Percentiles rank a stretch among this genome's conserved stretches.
Evolutionary conservation across 2,797 vertebrate genomes (phyloP).

Genomic region (Rhincodon typus): DNA sequence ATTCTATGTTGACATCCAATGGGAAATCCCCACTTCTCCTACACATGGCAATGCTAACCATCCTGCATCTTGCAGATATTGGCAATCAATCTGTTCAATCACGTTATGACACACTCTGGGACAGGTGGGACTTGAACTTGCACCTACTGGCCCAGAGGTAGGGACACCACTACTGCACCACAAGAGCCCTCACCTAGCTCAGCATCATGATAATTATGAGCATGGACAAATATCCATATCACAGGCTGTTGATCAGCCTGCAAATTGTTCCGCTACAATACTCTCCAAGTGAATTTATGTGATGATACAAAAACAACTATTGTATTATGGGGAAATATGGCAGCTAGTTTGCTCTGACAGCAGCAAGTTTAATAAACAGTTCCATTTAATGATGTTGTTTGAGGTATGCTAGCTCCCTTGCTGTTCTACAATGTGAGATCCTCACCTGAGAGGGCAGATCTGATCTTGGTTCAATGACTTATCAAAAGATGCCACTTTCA

Average conservation of each 20-base stretch:
- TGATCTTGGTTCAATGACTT: background rate
- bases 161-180: no score
- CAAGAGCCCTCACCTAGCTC: no score
- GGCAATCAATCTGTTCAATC: no score
- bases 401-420: background rate
- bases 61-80: background rate
- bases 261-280: background rate
- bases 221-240: background rate
- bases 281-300: background rate
- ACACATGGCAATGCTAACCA: background rate
- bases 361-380: background rate
- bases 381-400: background rate
- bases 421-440: background rate
- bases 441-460: background rate
- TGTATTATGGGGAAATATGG: background rate
- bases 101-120: no score
- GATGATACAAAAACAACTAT: background rate
- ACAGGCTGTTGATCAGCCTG: slow-evolving; percentile 9
- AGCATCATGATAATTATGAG: background rate
- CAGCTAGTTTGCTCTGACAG: background rate
- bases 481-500: background rate
- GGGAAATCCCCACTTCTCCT: background rate
- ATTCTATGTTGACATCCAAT: background rate
- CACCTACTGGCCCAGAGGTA: no score
- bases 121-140: no score